These are phyloP conservation scores for Acrobasis repandana DNA, from an alignment of 2,888 invertebrate species.

Conservation along the genomic window DNA sequence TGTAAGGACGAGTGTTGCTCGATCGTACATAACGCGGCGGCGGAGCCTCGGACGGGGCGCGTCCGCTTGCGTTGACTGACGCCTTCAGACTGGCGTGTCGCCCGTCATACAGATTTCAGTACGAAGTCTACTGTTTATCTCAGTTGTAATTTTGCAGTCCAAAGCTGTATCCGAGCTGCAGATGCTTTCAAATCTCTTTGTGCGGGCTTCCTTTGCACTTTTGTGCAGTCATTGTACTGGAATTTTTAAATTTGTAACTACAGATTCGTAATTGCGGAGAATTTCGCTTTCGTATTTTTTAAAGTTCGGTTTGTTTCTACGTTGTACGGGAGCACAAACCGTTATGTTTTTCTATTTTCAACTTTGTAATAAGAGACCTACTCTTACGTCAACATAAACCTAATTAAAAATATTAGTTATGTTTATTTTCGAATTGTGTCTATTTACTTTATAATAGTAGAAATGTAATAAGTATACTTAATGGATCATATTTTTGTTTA, in stretches of 20 bases:
- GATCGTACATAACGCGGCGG: conserved; percentile 72
- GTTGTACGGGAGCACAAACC: background rate
- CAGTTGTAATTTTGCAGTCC: conserved; percentile 72
- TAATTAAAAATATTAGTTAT: too few species aligned
- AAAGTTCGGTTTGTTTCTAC: background rate
- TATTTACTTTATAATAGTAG: too few species aligned
- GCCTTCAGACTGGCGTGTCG: conserved; percentile 70
- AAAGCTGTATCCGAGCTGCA: conserved; percentile 72
- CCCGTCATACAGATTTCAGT: conserved; percentile 23
- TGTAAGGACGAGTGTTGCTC: conserved; percentile 57
- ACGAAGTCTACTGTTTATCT: conserved; percentile 58
- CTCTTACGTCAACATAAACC: too few species aligned
- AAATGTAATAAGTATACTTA: too few species aligned
- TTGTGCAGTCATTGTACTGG: conserved; percentile 66
- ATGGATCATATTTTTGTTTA: too few species aligned
- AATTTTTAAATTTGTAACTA: conserved; percentile 58
- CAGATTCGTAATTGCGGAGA: conserved; percentile 49
- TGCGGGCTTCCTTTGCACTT: conserved; percentile 69
- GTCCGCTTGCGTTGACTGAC: conserved; percentile 53
- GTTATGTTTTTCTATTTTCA: background rate
- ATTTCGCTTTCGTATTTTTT: conserved; percentile 27
- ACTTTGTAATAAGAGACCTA: background rate
- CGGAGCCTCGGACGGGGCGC: conserved; percentile 45
- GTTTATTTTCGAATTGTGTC: background rate
- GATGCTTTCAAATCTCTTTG: conserved; percentile 78